Conservation (phyloP, 1,140 invertebrate species). For the Drosophila orena region DNA sequence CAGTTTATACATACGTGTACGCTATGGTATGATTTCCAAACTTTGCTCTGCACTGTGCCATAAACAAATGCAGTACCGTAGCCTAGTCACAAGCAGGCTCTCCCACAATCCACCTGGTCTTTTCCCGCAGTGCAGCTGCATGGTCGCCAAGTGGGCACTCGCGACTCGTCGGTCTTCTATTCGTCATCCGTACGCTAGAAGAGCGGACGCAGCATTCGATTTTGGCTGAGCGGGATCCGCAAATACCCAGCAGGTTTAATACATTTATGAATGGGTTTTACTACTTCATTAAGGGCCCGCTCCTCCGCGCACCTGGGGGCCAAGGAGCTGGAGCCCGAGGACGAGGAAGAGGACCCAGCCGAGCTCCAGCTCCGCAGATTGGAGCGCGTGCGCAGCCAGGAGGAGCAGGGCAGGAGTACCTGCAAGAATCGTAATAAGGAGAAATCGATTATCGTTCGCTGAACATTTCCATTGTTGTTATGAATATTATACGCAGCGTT, state of each 20-base stretch:
- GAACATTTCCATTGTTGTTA: slow-evolving; percentile 82
- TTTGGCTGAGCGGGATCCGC: slow-evolving; percentile 51
- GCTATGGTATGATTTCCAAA: no score
- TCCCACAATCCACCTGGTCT: not conserved
- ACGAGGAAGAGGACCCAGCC: not conserved
- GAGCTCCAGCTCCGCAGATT: slow-evolving; percentile 9
- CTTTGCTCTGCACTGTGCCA: no score
- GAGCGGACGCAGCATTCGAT: slow-evolving; percentile 36
- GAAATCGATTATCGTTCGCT: slow-evolving; percentile 84
- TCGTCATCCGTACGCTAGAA: slow-evolving; percentile 74
- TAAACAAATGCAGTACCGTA: no score
- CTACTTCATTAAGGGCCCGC: slow-evolving; percentile 83
- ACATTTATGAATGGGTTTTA: slow-evolving; percentile 85
- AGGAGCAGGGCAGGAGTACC: slow-evolving; percentile 35
- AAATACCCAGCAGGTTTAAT: slow-evolving; percentile 69
- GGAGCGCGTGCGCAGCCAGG: slow-evolving; percentile 57
- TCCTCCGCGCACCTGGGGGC: slow-evolving; percentile 41
- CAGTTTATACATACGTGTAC: no score
- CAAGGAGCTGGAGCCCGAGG: slow-evolving; percentile 22
- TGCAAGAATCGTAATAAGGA: slow-evolving; percentile 76
- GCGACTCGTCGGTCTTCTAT: slow-evolving; percentile 65
- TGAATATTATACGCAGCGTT: slow-evolving; percentile 74
- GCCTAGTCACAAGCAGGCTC: no score
- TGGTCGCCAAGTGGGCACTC: slow-evolving; percentile 32
- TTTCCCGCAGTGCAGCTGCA: slow-evolving; percentile 11